These are phyloP conservation scores for Denticeps clupeoides DNA, from an alignment of 2,797 vertebrate species.

Conservation along the genomic window DNA sequence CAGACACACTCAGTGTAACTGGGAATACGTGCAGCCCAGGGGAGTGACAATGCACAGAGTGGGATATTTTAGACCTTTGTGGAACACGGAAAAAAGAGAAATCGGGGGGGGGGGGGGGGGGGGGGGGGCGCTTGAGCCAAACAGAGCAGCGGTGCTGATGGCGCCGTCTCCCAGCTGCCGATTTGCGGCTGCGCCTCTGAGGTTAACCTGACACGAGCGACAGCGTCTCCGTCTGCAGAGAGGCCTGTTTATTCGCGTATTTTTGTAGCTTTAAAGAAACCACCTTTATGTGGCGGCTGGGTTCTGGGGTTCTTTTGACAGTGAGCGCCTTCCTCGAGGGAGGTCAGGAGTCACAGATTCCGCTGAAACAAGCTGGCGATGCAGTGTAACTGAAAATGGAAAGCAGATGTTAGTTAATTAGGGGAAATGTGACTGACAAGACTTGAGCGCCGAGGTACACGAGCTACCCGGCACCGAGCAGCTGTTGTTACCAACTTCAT, in stretches of 20 bases:
- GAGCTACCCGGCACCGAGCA: constrained; percentile 81
- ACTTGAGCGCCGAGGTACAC: constrained; percentile 81
- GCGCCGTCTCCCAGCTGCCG: constrained; percentile 36
- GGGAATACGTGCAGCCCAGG: constrained; percentile 38
- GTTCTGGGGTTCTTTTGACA: constrained; percentile 57
- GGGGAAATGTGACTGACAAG: constrained; percentile 98
- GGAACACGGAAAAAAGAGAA: neutral
- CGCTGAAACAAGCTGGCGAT: constrained; percentile 89
- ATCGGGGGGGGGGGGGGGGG: constrained; percentile 7
- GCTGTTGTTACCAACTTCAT: constrained; percentile 85
- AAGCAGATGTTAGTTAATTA: constrained; percentile 99
- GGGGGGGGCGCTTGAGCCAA: constrained; percentile 19
- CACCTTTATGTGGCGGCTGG: constrained; percentile 40
- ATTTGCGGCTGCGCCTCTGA: constrained; percentile 33
- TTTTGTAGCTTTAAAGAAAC: constrained; percentile 38
- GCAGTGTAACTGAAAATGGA: constrained; percentile 89
- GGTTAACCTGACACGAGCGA: constrained; percentile 27
- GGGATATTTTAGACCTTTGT: constrained; percentile 21
- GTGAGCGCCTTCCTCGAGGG: constrained; percentile 78
- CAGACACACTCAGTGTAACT: neutral
- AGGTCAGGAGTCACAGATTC: constrained; percentile 90
- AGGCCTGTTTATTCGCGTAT: constrained; percentile 25
- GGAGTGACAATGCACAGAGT: constrained; percentile 31
- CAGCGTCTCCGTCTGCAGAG: constrained; percentile 19
- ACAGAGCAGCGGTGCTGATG: constrained; percentile 27